Evolutionary conservation across 2,888 invertebrate species (phyloP).

Genomic region (Calameuta idolon): DNA sequence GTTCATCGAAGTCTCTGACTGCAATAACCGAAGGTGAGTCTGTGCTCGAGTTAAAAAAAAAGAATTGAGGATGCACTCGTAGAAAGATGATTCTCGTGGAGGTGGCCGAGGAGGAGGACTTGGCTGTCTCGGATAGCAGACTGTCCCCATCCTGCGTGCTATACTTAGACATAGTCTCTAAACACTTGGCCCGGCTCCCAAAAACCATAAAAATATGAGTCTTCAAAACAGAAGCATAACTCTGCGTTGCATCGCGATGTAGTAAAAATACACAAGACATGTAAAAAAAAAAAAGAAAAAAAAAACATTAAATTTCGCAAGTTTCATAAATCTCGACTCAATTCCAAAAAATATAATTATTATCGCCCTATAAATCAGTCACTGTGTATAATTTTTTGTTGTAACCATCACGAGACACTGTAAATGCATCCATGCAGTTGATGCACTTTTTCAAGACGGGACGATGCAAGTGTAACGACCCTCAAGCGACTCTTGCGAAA

Average conservation of each 20-base stretch:
- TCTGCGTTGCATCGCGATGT: neutral
- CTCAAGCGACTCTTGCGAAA: conserved; percentile 18
- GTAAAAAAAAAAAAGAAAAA: conserved; percentile 37
- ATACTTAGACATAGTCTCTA: conserved; percentile 56
- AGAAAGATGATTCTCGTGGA: neutral
- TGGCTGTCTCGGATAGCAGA: neutral
- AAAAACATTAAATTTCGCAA: neutral
- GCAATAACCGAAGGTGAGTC: neutral
- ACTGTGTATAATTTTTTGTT: neutral
- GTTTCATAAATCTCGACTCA: neutral
- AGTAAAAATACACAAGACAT: conserved; percentile 37
- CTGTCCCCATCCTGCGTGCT: conserved; percentile 26
- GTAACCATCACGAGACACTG: neutral
- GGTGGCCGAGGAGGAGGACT: neutral
- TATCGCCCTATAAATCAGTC: neutral
- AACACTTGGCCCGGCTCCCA: conserved; percentile 55
- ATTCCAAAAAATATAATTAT: neutral
- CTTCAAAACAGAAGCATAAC: conserved; percentile 38
- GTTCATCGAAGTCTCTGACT: neutral
- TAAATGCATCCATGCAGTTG: neutral
- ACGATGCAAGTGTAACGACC: conserved; percentile 29
- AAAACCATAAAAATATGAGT: conserved; percentile 40
- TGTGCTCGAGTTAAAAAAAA: neutral
- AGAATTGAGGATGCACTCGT: neutral
- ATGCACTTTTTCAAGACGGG: neutral